Base-by-base conservation (phyloP, 2,888 invertebrate genomes). In the Polietes domitor region DNA sequence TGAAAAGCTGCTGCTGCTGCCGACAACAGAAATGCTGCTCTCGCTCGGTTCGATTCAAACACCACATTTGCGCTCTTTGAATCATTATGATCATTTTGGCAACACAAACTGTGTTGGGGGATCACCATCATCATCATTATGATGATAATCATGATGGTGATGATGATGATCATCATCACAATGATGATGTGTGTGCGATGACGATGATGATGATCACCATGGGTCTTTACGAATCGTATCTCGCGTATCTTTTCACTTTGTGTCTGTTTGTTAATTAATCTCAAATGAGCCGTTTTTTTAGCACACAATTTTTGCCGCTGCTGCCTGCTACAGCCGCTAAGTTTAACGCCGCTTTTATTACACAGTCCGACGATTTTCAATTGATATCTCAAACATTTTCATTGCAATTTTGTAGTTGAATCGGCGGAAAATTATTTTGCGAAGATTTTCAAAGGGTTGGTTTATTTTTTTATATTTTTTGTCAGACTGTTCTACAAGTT, bases 231-330 rank as follows among this genome's bases (percentile, higher is more conserved):
- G 24, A 37, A 61, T 37, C 43, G 43, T 68, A 68, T 68, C 68
- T 68, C 68, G 41, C 43, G 68, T 75, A 63, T 72, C 72, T 85
- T 77, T 80, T 53, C 75, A 80, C 65, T 74, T 65, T 82, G 76
- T 80, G 76, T 68, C 75, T 72, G 74, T 85, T 75, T 79, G 80
- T 85, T 83, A 83, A 82, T 85, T 82, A 83, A 83, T 77, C 78
- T 58, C 63, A 80, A 82, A 82, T 86, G 82, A 81, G 84, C 70
- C 84, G 84, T 81, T 75, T 84, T 86, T 86, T 83, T 77, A 78
- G 76, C 77, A 55, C 71, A 80, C 82, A 74, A 74, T 72, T 72
- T 80, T 78, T 32, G 70, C 19, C 71, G 26, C 47, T 72, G 28
- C 55, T 26, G 47, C 37, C 37, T n/a, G 37, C 37, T 32, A 32